Percentiles rank a stretch among this genome's conserved stretches.
Conservation (phyloP, 2,888 invertebrate genomes). For the Watsonalla binaria region DNA sequence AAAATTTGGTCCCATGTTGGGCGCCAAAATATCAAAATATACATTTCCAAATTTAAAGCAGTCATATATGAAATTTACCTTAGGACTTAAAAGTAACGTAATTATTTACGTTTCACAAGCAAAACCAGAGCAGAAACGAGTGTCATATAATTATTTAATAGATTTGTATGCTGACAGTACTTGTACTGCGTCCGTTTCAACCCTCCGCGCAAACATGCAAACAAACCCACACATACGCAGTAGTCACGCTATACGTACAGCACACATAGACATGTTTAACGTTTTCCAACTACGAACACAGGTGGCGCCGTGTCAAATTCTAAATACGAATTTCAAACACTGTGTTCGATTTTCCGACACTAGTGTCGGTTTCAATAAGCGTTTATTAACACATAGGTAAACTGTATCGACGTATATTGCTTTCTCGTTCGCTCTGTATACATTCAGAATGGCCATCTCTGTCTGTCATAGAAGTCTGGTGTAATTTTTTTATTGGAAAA, state of each 20-base stretch:
- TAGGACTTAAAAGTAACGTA: no score
- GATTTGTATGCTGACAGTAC: constrained; percentile 40
- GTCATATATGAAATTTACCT: no score
- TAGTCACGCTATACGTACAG: constrained; percentile 11
- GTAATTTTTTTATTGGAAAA: constrained; percentile 28
- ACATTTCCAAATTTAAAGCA: no score
- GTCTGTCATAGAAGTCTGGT: constrained; percentile 30
- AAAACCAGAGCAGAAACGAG: neutral
- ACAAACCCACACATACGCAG: constrained; percentile 25
- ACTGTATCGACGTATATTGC: constrained; percentile 30
- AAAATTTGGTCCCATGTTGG: constrained; percentile 5
- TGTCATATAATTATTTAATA: constrained; percentile 1
- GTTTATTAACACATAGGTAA: constrained; percentile 31
- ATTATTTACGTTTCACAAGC: no score
- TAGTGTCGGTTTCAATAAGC: constrained; percentile 14
- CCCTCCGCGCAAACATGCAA: constrained; percentile 41
- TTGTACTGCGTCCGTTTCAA: constrained; percentile 57
- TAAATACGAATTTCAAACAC: constrained; percentile 20
- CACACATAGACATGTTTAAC: constrained; percentile 19
- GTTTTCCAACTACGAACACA: constrained; percentile 36
- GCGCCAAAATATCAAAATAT: constrained; percentile 3
- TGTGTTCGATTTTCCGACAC: constrained; percentile 10
- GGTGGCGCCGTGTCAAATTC: constrained; percentile 27
- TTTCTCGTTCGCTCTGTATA: constrained; percentile 20
- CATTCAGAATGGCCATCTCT: constrained; percentile 16